Conservation (phyloP, 2,888 invertebrate species). For the Macrosiphum euphorbiae region DNA sequence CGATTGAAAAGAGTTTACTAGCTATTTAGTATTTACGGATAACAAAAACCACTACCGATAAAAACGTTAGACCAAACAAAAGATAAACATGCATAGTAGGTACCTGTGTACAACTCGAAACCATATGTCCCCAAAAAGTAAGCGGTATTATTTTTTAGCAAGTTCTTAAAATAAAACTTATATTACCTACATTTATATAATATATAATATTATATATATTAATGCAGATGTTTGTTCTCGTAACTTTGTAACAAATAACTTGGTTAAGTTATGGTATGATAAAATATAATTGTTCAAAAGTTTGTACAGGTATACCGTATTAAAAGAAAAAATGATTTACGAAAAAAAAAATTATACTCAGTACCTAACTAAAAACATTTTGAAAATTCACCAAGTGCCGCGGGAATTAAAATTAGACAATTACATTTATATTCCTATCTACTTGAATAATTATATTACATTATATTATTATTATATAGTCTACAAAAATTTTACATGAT, state of each 20-base stretch:
- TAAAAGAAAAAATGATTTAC: neutral
- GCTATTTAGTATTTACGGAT: neutral
- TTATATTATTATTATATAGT: neutral
- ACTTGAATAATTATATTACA: neutral
- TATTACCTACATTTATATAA: neutral
- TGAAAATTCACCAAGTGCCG: conserved; percentile 6
- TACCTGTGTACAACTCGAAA: neutral
- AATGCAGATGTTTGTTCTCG: neutral
- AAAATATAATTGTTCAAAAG: conserved; percentile 11
- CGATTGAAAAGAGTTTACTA: neutral
- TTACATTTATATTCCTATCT: neutral
- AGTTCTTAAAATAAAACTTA: neutral
- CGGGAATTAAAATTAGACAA: conserved; percentile 10
- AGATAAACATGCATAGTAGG: neutral
- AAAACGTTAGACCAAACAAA: neutral
- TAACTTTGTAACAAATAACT: neutral
- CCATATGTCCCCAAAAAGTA: neutral
- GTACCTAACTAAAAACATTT: neutral
- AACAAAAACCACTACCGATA: neutral
- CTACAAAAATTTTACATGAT: neutral
- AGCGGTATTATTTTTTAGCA: neutral
- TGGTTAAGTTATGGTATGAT: neutral
- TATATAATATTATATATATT: neutral
- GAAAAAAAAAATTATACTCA: neutral
- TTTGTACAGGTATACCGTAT: neutral